Base-by-base conservation (phyloP, 23 tunicate genomes). In the Ciona savignyi region DNA sequence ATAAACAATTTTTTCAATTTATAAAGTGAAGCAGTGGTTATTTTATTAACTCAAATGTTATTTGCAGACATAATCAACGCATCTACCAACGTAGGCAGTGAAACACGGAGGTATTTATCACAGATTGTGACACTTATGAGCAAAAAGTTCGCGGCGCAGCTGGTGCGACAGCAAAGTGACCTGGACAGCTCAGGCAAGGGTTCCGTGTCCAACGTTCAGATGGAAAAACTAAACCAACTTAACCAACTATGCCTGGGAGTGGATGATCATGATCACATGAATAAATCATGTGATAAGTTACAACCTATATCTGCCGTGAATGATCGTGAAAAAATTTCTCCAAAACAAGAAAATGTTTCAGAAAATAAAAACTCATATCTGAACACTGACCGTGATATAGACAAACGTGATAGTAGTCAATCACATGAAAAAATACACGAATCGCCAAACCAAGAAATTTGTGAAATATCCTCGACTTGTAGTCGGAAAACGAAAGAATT, bases 91-190 rank as follows among this genome's bases (percentile, higher is more conserved):
- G 83, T 73, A 73, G 91, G 91, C 2, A 85, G 91, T 72, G 91
- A 85, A 66, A 85, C 83, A 9, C 33, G 83, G 30, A 51, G 91
- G 73, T 85, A 85, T 78, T 70, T 85, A 1, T 78, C 91, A n/a
- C 83, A 85, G 66, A 73, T 85, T 34, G 75, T 78, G 19, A 31
- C 91, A 3, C 71, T 85, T 33, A 85, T 78, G 83, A 76, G 74
- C 70, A 70, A 72, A 30, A 78, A 33, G 29, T 85, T 85, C 72
- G 91, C 91, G 2, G 24, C 28, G 30, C 77, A 78, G 32, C 69
- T 85, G 11, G 73, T 67, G 51, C 66, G 66, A 4, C 76, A 72
- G 32, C 72, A 82, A 68, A 82, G 68, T 61, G 80, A 78, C 4
- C 60, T 81, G 2, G 21, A 9, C n/a, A n/a, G n/a, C n/a, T n/a